Evolutionary conservation across 1,140 invertebrate species (phyloP).

Genomic region (Protaetia brevitarsis): DNA sequence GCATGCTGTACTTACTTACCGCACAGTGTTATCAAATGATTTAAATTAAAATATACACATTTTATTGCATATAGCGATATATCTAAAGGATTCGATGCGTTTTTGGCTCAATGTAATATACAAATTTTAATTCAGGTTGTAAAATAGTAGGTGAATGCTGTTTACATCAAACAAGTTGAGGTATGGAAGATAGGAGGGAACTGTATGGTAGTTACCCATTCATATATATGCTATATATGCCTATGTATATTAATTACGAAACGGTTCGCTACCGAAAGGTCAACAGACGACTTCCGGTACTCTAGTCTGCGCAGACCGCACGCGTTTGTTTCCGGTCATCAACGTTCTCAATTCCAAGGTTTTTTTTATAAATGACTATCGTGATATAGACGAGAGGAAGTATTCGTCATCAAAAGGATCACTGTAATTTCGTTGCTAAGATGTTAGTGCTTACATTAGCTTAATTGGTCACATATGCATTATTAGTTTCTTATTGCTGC

Average conservation of each 20-base stretch:
- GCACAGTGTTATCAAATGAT: no score
- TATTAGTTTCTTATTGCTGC: no score
- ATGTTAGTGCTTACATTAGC: not conserved
- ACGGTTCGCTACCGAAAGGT: conserved; percentile 38
- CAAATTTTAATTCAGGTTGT: no score
- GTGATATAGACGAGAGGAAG: conserved; percentile 8
- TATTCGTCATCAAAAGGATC: not conserved
- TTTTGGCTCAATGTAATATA: no score
- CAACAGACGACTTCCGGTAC: conserved; percentile 40
- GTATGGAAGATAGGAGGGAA: conserved; percentile 29
- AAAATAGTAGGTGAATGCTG: not conserved
- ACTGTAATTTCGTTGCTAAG: not conserved
- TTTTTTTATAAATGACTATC: not conserved
- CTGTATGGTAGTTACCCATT: not conserved
- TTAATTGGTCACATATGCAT: no score
- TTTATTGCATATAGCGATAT: no score
- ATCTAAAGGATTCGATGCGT: no score
- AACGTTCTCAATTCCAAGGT: conserved; percentile 16
- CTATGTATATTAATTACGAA: conserved; percentile 33
- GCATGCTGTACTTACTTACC: no score
- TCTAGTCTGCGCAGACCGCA: conserved; percentile 32
- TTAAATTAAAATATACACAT: no score
- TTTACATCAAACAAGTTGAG: conserved; percentile 31
- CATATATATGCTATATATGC: no score
- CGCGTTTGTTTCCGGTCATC: conserved; percentile 38